Base-by-base conservation (phyloP, 1,140 invertebrate genomes). In the Eriosoma lanigerum region DNA sequence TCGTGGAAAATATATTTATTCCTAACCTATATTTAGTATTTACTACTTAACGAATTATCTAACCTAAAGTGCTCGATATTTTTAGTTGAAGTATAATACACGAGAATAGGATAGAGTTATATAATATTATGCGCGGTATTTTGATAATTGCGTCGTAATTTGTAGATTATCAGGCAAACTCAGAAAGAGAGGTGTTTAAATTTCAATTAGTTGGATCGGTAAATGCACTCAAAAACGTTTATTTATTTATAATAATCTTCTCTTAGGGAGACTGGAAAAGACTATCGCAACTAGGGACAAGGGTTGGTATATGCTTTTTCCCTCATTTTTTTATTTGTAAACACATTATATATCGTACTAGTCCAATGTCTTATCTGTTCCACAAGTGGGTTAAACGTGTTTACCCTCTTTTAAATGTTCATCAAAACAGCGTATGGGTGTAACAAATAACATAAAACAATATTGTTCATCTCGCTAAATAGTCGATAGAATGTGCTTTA, bases 171-270 rank as follows among this genome's bases (percentile, higher is more conserved):
- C 13, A 48, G 4, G 12, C 38, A 38, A 1, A n/a, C n/a, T n/a
- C n/a, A 4, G 21, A 58, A 26, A 26, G 21, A 58, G n/a, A 26
- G 17, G 19, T 24, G 29, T 32, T 52, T 29, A 50, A 50, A 6
- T 24, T 52, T 29, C 2, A 52, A 50, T 52, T 72, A 52, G 26
- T 72, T 52, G n/a, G 46, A 29, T 52, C 46, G 17, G 68, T 29
- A 29, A 72, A 52, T 5, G 46, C 68, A 52, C 24, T 72, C 48
- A 29, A 72, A 50, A 72, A n/a, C n/a, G 48, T 72, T 72, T 72
- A 72, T 72, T 72, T 72, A 72, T 72, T 72, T 52, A 72, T n/a
- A 52, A 5, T 52, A 52, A 72, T 72, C 48, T 17, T 52, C 10
- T 29, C 17, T 9, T 8, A 21, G 1, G 44, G 44, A 15, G 21